Conservation (phyloP, 2,888 invertebrate species). For the Litoditis marina region DNA sequence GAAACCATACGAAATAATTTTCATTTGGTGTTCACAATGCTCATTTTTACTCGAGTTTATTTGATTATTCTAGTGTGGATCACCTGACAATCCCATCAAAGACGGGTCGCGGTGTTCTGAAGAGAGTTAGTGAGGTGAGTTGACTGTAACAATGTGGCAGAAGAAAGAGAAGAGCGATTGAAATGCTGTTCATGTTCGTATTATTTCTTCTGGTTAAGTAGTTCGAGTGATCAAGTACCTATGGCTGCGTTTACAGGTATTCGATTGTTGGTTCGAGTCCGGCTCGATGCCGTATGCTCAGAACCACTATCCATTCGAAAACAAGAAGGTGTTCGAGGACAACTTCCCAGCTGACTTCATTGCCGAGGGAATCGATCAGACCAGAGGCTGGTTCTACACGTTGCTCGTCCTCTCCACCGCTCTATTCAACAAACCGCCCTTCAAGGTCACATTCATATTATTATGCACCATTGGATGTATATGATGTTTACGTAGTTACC, state of each 20-base stretch:
- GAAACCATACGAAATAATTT: too few species aligned
- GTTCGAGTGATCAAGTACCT: too few species aligned
- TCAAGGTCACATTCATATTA: conserved; percentile 69
- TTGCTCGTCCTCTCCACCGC: conserved; percentile 93
- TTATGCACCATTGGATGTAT: too few species aligned
- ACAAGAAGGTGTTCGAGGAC: conserved; percentile 71
- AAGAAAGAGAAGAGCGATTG: too few species aligned
- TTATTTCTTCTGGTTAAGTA: not conserved
- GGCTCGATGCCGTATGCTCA: conserved; percentile 99
- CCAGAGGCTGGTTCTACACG: conserved; percentile 77
- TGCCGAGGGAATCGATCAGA: conserved; percentile 76
- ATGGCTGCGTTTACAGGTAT: conserved; percentile 71
- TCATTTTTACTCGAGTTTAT: not conserved
- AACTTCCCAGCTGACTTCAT: conserved; percentile 97
- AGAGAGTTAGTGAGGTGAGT: conserved; percentile 76
- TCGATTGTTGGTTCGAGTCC: conserved; percentile 99
- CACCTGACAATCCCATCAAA: conserved; percentile 85
- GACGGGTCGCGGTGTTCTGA: conserved; percentile 79
- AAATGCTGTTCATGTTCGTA: conserved; percentile 5
- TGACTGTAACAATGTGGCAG: too few species aligned
- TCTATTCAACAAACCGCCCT: conserved; percentile 90
- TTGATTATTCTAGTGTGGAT: conserved; percentile 72
- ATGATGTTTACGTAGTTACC: too few species aligned
- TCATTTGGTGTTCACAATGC: not conserved
- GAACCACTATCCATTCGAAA: conserved; percentile 91